phyloP scores from a whole-genome alignment of 2,888 invertebrate species.

The Drosophila meridiana region DNA sequence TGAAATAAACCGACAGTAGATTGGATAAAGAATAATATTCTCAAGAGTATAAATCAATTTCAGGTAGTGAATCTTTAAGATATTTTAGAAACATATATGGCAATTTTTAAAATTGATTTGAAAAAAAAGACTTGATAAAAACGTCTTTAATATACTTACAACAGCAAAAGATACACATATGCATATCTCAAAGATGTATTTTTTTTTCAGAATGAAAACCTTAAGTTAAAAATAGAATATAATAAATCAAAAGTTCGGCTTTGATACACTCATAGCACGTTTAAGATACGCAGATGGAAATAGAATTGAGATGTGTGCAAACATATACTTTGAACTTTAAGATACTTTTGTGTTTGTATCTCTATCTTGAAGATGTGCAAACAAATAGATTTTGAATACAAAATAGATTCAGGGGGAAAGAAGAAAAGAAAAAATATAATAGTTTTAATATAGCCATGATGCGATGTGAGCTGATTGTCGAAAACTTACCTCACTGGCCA shows the following conservation, averaged over 20 bases:
- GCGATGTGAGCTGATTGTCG: constrained; percentile 1
- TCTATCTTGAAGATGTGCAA: background rate
- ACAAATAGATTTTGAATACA: background rate
- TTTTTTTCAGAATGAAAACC: no score
- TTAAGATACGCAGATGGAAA: background rate
- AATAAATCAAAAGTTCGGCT: background rate
- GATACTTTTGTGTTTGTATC: background rate
- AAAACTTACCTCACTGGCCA: constrained; percentile 69
- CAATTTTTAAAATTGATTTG: no score
- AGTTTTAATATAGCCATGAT: constrained; percentile 2
- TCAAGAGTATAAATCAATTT: no score
- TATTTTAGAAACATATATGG: no score
- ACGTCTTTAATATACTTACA: no score
- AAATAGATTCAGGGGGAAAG: background rate
- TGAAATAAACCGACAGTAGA: no score
- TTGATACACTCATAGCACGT: background rate
- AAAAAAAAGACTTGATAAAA: no score
- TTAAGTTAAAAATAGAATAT: background rate
- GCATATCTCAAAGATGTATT: no score
- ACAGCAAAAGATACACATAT: no score
- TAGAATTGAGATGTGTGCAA: background rate
- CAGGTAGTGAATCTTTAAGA: no score
- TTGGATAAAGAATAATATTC: no score
- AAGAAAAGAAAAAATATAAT: background rate
- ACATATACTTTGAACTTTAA: background rate